Evolutionary conservation across 2,888 invertebrate species (phyloP).

Genomic region (Iphiclides podalirius): DNA sequence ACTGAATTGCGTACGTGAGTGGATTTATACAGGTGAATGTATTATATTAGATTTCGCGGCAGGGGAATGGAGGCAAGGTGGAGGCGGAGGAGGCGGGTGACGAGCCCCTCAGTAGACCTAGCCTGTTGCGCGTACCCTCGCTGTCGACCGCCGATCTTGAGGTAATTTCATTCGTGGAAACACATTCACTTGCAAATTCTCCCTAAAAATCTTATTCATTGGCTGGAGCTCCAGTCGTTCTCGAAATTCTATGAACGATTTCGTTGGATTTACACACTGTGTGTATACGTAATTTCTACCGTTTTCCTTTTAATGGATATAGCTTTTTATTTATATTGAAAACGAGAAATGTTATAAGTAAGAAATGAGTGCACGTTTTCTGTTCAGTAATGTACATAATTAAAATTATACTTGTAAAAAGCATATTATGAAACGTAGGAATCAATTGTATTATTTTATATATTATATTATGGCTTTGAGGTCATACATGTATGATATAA

Average conservation of each 20-base stretch:
- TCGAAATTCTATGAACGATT: neutral
- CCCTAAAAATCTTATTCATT: constrained; percentile 6
- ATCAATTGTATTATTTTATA: too few relatives aligned
- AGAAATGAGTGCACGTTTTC: too few relatives aligned
- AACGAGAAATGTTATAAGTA: too few relatives aligned
- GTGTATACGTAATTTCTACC: neutral
- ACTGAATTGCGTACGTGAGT: constrained; percentile 1
- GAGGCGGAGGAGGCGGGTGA: constrained; percentile 48
- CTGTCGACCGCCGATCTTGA: constrained; percentile 81
- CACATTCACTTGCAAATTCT: constrained; percentile 12
- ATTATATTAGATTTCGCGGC: constrained; percentile 23
- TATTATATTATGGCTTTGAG: too few relatives aligned
- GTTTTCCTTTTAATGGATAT: too few relatives aligned
- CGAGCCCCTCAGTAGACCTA: constrained; percentile 75
- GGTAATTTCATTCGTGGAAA: constrained; percentile 43
- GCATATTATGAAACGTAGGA: too few relatives aligned
- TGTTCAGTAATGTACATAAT: too few relatives aligned
- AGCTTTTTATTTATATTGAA: too few relatives aligned
- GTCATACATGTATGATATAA: too few relatives aligned
- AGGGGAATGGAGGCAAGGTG: constrained; percentile 59
- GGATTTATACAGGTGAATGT: constrained; percentile 6
- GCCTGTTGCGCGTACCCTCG: constrained; percentile 81
- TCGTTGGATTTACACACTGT: too few relatives aligned
- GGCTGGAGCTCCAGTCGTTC: neutral
- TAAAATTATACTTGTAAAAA: too few relatives aligned